phyloP scores from a whole-genome alignment of 30 jellyfish, hydroid and myxozoan species.

The Clytia hemisphaerica region DNA sequence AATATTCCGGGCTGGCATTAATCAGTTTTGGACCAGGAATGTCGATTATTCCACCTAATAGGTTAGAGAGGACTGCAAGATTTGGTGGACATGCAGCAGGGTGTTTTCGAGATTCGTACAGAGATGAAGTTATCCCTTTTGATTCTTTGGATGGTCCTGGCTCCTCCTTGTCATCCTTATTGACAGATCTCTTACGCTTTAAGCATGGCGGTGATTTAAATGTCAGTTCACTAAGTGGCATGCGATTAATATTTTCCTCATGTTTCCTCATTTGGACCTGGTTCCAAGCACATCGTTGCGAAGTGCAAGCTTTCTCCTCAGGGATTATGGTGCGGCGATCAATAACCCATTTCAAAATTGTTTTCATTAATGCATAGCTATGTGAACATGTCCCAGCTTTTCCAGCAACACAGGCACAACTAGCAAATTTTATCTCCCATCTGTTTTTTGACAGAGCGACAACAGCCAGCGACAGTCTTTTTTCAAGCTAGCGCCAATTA shows the following conservation, averaged over 20 bases:
- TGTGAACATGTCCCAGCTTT: too few species aligned
- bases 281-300: slow-evolving; percentile 3
- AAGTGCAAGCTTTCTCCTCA: too few species aligned
- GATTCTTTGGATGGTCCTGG: slow-evolving; percentile 1
- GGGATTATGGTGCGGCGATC: too few species aligned
- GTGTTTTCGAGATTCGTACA: neutral
- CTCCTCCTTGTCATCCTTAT: neutral
- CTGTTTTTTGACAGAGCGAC: too few species aligned
- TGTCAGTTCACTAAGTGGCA: neutral
- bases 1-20: too few species aligned
- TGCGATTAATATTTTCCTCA: neutral
- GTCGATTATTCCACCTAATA: neutral
- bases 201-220: neutral
- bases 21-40: too few species aligned
- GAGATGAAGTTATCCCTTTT: neutral
- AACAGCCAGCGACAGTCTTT: too few species aligned
- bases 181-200: neutral
- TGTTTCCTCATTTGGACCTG: neutral
- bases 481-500: too few species aligned
- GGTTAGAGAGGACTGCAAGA: slow-evolving; percentile 1
- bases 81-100: slow-evolving; percentile 1
- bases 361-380: too few species aligned
- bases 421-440: too few species aligned
- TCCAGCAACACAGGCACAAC: too few species aligned
- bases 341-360: too few species aligned